Evolutionary conservation across 2,797 vertebrate species (phyloP).

Genomic region (Hoplostethus mediterraneus): DNA sequence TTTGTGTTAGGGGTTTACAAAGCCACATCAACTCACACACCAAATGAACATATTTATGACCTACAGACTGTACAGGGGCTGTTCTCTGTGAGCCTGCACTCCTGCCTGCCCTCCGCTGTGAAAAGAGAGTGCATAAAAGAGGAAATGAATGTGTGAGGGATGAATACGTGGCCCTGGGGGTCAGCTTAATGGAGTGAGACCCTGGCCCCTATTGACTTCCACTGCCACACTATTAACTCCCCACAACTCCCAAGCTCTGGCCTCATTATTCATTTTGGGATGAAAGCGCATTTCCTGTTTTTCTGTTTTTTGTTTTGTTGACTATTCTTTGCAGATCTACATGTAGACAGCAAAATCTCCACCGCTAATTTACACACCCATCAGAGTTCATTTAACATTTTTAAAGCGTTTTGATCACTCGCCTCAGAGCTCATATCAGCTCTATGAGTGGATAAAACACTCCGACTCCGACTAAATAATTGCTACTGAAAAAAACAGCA

Average conservation of each 20-base stretch:
- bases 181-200: constrained; percentile 99
- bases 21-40: constrained; percentile 91
- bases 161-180: constrained; percentile 97
- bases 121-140: constrained; percentile 96
- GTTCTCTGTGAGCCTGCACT: constrained; percentile 87
- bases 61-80: constrained; percentile 91
- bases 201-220: constrained; percentile 96
- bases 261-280: constrained; percentile 93
- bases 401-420: constrained; percentile 19
- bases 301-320: constrained; percentile 40
- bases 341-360: not conserved
- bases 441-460: not conserved
- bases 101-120: constrained; percentile 89
- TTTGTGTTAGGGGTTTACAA: constrained; percentile 91
- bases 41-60: constrained; percentile 98
- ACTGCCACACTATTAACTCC: constrained; percentile 98
- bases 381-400: constrained; percentile 20
- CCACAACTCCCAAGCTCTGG: constrained; percentile 90
- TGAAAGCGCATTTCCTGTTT: constrained; percentile 60
- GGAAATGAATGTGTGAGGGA: constrained; percentile 97
- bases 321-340: constrained; percentile 28
- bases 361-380: not conserved
- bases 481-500: too few relatives aligned
- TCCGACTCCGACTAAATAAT: not conserved
- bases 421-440: constrained; percentile 4